Evolutionary conservation across 23 tunicate genomes (phyloP).

Genomic region (Ascidia mentula): DNA sequence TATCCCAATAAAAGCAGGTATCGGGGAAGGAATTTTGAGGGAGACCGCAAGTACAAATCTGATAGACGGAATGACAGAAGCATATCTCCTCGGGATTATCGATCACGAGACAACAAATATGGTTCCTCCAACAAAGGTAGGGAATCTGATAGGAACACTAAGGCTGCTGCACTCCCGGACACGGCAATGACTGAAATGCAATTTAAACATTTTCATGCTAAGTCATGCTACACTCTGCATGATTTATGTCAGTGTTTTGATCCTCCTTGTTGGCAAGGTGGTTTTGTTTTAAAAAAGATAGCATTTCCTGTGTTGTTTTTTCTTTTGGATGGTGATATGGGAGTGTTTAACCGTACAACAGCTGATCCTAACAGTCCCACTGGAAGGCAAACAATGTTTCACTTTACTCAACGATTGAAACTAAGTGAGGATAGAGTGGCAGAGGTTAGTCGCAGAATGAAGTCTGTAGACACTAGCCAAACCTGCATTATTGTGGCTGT

Average conservation of each 20-base stretch:
- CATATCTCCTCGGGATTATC: neutral
- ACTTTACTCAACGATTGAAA: slow-evolving; percentile 63
- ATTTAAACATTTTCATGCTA: slow-evolving; percentile 55
- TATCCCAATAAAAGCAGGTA: neutral
- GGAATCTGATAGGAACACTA: neutral
- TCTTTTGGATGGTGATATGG: slow-evolving; percentile 88
- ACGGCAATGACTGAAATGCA: slow-evolving; percentile 70
- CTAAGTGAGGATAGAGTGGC: slow-evolving; percentile 59
- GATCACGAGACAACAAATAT: neutral
- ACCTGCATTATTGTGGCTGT: slow-evolving; percentile 82
- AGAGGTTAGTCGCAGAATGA: slow-evolving; percentile 59
- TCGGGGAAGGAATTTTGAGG: slow-evolving; percentile 11
- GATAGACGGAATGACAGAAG: neutral
- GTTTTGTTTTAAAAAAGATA: slow-evolving; percentile 83
- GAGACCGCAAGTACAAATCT: neutral
- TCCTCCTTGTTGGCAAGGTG: slow-evolving; percentile 99
- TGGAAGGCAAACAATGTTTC: slow-evolving; percentile 63
- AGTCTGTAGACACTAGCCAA: slow-evolving; percentile 33
- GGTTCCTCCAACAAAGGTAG: neutral
- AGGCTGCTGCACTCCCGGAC: slow-evolving; percentile 22
- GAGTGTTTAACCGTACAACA: slow-evolving; percentile 64
- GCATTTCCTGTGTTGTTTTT: slow-evolving; percentile 88
- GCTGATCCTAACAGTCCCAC: slow-evolving; percentile 85
- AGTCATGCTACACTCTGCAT: slow-evolving; percentile 55
- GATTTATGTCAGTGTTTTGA: slow-evolving; percentile 76